These are phyloP conservation scores for Pseudomyrmex cubaensis DNA, from an alignment of 1,140 invertebrate species.

Conservation along the genomic window DNA sequence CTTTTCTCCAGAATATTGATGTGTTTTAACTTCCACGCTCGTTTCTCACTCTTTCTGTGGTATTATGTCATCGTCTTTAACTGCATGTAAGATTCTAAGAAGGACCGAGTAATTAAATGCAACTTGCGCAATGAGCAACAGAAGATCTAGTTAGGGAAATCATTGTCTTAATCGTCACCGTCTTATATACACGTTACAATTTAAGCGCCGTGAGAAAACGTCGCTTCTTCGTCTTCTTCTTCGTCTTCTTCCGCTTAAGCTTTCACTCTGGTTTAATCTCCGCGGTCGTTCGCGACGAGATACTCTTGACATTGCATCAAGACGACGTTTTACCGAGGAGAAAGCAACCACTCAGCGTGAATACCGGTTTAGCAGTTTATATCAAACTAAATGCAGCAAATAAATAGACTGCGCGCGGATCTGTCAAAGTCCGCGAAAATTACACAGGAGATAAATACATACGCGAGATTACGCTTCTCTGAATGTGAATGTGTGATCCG, in stretches of 20 bases:
- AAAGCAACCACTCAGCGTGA: constrained; percentile 64
- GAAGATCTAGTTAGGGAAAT: background rate
- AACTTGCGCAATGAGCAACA: constrained; percentile 12
- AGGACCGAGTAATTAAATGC: constrained; percentile 9
- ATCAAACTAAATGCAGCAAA: constrained; percentile 54
- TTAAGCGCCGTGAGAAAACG: constrained; percentile 70
- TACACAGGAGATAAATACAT: background rate
- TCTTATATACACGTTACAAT: constrained; percentile 45
- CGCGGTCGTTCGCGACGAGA: constrained; percentile 63
- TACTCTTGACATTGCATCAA: constrained; percentile 77
- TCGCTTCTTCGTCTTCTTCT: constrained; percentile 47
- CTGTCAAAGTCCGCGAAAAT: background rate
- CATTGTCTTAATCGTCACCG: constrained; percentile 12
- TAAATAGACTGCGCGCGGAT: constrained; percentile 33
- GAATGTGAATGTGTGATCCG: no score
- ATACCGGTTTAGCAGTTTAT: constrained; percentile 50
- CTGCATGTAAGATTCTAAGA: constrained; percentile 4
- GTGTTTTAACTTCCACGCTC: background rate
- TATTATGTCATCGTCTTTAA: constrained; percentile 35
- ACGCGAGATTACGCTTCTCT: background rate
- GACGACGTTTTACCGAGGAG: constrained; percentile 39
- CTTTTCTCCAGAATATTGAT: background rate
- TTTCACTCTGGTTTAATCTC: constrained; percentile 76
- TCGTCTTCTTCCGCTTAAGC: constrained; percentile 45
- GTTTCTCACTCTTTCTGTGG: background rate